Percentiles rank a stretch among this genome's conserved stretches.
phyloP scores from a whole-genome alignment of 2,888 invertebrate species.

The Drosophila tanythrix region DNA sequence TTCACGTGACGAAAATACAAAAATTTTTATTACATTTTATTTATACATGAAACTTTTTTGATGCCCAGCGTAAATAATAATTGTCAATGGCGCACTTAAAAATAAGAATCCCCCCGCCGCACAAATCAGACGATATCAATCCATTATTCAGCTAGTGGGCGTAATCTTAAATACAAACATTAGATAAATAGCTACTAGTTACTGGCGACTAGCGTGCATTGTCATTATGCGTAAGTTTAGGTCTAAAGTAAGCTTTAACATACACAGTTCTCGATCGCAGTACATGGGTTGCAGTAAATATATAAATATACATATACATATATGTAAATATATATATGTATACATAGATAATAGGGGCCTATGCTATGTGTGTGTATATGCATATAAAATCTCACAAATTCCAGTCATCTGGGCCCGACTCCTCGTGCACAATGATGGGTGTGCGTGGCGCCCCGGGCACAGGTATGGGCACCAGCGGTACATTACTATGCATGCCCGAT shows the following conservation, averaged over 20 bases:
- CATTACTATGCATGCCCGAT: slow-evolving; percentile 51
- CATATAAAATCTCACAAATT: slow-evolving; percentile 75
- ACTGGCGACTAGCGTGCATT: slow-evolving; percentile 45
- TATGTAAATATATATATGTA: slow-evolving; percentile 31
- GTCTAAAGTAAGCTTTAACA: slow-evolving; percentile 48
- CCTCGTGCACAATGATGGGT: slow-evolving; percentile 60
- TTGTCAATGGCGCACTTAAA: slow-evolving; percentile 12
- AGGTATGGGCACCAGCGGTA: slow-evolving; percentile 69
- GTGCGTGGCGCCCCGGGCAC: slow-evolving; percentile 70
- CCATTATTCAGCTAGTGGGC: slow-evolving; percentile 18
- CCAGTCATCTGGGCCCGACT: slow-evolving; percentile 77
- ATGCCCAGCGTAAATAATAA: slow-evolving; percentile 16
- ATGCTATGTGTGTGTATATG: slow-evolving; percentile 37
- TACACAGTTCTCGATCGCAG: slow-evolving; percentile 58
- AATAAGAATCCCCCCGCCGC: slow-evolving; percentile 1
- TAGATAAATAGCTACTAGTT: slow-evolving; percentile 49
- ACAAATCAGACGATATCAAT: slow-evolving; percentile 16
- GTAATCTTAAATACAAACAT: slow-evolving; percentile 40
- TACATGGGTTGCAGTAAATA: slow-evolving; percentile 23
- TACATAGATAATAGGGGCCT: slow-evolving; percentile 36
- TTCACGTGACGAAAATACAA: slow-evolving; percentile 48
- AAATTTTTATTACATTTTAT: slow-evolving; percentile 40
- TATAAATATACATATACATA: slow-evolving; percentile 29
- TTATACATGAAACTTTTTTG: slow-evolving; percentile 12
- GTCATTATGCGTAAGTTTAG: slow-evolving; percentile 46